Percentiles rank a stretch among this genome's conserved stretches.
Evolutionary conservation across 1,140 invertebrate species (phyloP).

Genomic region (Diprion similis): DNA sequence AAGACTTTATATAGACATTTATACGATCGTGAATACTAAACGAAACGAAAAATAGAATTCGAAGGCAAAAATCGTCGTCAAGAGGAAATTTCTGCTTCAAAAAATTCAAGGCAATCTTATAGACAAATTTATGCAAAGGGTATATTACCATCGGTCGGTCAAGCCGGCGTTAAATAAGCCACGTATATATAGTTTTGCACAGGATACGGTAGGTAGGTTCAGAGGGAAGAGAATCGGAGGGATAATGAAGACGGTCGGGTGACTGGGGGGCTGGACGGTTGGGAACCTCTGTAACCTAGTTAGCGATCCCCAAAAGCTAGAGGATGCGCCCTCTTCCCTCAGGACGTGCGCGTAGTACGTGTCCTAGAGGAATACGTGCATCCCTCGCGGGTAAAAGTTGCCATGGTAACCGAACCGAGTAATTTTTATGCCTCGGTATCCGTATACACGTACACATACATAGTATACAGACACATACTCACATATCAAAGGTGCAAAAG

Average conservation of each 20-base stretch:
- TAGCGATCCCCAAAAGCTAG: slow-evolving; percentile 39
- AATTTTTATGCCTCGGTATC: background rate
- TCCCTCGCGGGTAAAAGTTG: background rate
- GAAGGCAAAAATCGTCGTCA: no score
- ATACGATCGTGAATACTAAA: no score
- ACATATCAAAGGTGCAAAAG: no score
- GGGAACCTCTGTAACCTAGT: slow-evolving; percentile 46
- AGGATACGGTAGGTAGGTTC: background rate
- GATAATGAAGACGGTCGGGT: background rate
- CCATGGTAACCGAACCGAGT: background rate
- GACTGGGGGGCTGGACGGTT: slow-evolving; percentile 22
- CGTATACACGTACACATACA: background rate
- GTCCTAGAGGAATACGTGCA: background rate
- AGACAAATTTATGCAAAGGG: no score
- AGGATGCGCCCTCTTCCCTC: slow-evolving; percentile 35
- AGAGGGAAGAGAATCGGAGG: background rate
- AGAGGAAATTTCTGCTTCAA: no score
- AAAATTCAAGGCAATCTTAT: no score
- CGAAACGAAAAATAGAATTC: no score
- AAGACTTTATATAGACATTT: no score
- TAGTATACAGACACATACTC: no score
- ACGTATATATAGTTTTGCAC: background rate
- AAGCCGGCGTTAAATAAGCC: background rate
- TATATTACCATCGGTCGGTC: background rate
- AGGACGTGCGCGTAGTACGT: slow-evolving; percentile 5